Conservation (phyloP, 1,140 invertebrate genomes). For the Apolygus lucorum region DNA sequence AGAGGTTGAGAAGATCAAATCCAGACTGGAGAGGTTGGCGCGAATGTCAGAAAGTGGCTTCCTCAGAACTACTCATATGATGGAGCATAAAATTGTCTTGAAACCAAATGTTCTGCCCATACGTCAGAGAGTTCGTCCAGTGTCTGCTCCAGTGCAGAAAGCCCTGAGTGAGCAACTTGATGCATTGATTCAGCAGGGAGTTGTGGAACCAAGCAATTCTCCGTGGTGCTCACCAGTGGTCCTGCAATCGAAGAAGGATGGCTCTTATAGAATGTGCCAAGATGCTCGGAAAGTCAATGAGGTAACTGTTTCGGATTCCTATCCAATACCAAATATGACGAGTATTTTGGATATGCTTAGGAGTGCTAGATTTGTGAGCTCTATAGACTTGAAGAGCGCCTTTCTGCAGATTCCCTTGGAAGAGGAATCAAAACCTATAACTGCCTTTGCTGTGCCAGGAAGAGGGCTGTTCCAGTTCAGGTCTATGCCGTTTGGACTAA, state of each 20-base stretch:
- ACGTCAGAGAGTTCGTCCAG: conserved; percentile 33
- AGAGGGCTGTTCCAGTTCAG: background rate
- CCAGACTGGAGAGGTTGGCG: no score
- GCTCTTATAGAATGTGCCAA: conserved; percentile 30
- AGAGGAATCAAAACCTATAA: no score
- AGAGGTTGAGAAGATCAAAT: no score
- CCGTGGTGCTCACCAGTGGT: conserved; percentile 34
- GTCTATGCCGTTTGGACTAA: background rate
- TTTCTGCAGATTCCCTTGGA: background rate
- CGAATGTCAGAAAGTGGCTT: no score
- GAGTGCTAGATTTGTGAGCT: background rate
- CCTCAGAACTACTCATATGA: no score
- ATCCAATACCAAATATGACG: no score
- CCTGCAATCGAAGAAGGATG: conserved; percentile 33
- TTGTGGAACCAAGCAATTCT: conserved; percentile 34
- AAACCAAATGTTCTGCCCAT: no score
- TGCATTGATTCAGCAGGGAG: conserved; percentile 33
- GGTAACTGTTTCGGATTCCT: no score
- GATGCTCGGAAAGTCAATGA: conserved; percentile 30
- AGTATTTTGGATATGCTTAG: background rate
- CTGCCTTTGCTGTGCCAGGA: no score
- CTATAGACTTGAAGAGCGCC: background rate
- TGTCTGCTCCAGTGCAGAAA: conserved; percentile 30
- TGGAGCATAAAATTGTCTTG: no score
- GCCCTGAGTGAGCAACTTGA: conserved; percentile 33